phyloP scores from a whole-genome alignment of 2,888 invertebrate species.

The Oscheius sp. region DNA sequence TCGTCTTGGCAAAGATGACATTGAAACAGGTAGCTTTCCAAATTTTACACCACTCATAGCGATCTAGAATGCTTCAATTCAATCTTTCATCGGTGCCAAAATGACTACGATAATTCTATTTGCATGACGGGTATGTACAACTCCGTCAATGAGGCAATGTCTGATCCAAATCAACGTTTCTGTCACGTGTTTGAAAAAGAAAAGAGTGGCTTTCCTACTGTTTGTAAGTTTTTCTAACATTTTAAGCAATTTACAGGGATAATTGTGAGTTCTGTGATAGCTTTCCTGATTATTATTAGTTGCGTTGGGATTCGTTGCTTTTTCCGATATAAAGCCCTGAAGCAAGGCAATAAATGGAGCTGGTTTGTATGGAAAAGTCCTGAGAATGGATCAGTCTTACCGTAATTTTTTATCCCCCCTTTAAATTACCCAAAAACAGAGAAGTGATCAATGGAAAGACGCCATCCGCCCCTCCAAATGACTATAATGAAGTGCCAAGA shows the following conservation, averaged over 20 bases:
- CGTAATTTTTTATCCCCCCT: not conserved
- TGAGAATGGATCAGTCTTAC: not conserved
- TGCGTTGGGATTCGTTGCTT: slow-evolving; percentile 28
- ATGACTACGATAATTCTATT: not conserved
- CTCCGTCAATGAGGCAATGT: not conserved
- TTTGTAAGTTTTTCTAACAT: not conserved
- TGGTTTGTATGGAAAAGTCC: slow-evolving; percentile 31
- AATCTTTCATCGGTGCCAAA: not conserved
- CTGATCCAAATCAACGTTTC: not conserved
- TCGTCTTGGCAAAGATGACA: not conserved
- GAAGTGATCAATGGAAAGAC: not conserved
- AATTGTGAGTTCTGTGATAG: slow-evolving; percentile 8
- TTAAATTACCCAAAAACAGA: not conserved
- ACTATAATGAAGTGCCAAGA: slow-evolving; percentile 6
- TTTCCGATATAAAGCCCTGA: slow-evolving; percentile 28
- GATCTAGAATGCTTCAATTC: slow-evolving; percentile 17
- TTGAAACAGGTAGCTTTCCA: slow-evolving; percentile 4
- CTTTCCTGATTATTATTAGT: slow-evolving; percentile 9
- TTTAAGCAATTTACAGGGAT: slow-evolving; percentile 10
- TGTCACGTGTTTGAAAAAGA: not conserved
- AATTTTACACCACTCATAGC: too few species aligned
- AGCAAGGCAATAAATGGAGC: slow-evolving; percentile 21
- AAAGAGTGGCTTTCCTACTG: not conserved
- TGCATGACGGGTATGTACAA: not conserved
- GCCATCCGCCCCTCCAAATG: not conserved